Base-by-base conservation (phyloP, 1,140 invertebrate species). In the Drosophila punjabiensis region DNA sequence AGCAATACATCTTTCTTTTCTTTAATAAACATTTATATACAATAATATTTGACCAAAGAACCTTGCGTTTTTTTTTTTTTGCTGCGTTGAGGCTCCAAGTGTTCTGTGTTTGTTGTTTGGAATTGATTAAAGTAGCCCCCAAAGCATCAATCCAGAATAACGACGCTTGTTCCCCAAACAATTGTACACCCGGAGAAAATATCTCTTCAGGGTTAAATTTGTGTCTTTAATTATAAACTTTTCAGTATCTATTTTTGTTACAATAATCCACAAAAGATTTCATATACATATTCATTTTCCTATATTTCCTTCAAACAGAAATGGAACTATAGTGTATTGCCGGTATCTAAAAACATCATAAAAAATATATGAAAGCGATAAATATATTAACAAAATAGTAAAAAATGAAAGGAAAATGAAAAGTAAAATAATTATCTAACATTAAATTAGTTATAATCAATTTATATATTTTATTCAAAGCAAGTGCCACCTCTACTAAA, bases 61-160 rank as follows among this genome's bases (percentile, higher is more conserved):
- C 86, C 79, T 85, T 79, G 79, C 81, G 78, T 89, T 85, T 82
- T 24, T 24, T 24, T 24, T 24, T 24, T 24, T 76, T 85, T 85
- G 81, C 69, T 52, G 76, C 63, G 53, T 67, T 56, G 61, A 56
- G 64, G 61, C 39, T 56, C 59, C 68, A 33, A 71, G 82, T 62
- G 69, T 75, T 71, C 48, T 79, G 63, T 81, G 85, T 81, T 89
- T 89, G 69, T 74, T 89, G 85, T 82, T 85, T 76, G 65, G 69
- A 89, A 89, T 89, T 90, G 86, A 89, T 89, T 89, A 83, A 88
- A 88, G 86, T 76, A 81, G 58, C 65, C 52, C 77, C 78, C 78
- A 82, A 71, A 64, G 62, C 75, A 82, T 79, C 20, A 48, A 61
- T 43, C 28, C 37, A 69, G 20, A 73, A 79, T 76, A 64, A 62